Percentiles rank a stretch among this genome's conserved stretches.
Evolutionary conservation across 2,113 vertebrate species (phyloP).

Genomic region (Rhineura floridana): DNA sequence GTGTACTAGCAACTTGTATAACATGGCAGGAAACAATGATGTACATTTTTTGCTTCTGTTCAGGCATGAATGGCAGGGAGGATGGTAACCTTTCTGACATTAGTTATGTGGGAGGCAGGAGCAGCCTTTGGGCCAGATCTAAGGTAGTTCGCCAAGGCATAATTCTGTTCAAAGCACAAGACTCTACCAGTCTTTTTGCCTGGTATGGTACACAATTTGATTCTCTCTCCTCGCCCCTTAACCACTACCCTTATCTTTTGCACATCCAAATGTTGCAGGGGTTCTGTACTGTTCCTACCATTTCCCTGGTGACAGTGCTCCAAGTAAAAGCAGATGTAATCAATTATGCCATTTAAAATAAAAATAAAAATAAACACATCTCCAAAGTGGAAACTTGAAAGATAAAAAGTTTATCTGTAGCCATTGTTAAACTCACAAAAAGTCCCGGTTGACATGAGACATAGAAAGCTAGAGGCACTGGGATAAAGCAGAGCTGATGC

Average conservation of each 20-base stretch:
- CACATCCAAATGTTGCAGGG: conserved; percentile 38
- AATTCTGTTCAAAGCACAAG: background rate
- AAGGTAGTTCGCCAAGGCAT: background rate
- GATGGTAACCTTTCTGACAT: conserved; percentile 7
- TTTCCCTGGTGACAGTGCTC: conserved; percentile 53
- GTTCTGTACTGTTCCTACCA: conserved; percentile 21
- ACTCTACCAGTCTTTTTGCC: background rate
- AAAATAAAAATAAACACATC: conserved; percentile 45
- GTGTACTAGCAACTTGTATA: conserved; percentile 65
- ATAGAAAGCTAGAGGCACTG: background rate
- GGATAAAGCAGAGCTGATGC: conserved; percentile 37
- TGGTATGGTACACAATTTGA: conserved; percentile 23
- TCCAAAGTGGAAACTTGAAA: conserved; percentile 48
- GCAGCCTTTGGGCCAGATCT: background rate
- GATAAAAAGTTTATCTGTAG: conserved; percentile 48
- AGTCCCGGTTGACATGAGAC: conserved; percentile 32
- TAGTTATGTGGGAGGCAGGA: background rate
- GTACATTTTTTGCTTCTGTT: conserved; percentile 22
- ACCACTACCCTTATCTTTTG: background rate
- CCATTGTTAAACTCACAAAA: conserved; percentile 48
- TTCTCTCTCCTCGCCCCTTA: conserved; percentile 1
- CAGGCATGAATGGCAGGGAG: conserved; percentile 30
- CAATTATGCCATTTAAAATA: conserved; percentile 46
- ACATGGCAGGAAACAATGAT: conserved; percentile 59
- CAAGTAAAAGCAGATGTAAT: conserved; percentile 49